Evolutionary conservation across 2,113 vertebrate genomes (phyloP), one percentile per base, ranked within the genome.

Genomic region (Eptesicus fuscus): DNA sequence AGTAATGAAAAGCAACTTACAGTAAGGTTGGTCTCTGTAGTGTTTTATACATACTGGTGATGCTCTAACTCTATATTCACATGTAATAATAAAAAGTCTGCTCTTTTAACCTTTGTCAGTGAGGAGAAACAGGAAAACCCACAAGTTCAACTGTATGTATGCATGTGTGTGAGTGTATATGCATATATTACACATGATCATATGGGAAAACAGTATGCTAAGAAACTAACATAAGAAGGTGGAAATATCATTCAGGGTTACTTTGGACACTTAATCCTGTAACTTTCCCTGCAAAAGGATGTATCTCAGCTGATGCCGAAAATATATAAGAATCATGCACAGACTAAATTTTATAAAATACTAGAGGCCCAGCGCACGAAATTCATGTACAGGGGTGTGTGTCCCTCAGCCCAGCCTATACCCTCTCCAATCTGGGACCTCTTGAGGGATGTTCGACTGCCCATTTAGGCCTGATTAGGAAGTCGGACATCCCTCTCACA

Each of bases 1-100:
- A 82, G 32, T 51, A 92, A 74, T 87, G 40, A 94, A 93, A 89
- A 77, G 67, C n/a, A 67, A 16, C 82, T 61, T 78, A 89, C 69
- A 37, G n/a, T 51, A 69, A 61, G 7, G 18, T 83, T 86, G 47
- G 11, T 16, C 59, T 94, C 30, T 78, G n/a, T 22, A 53, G 30
- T 44, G 5, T 79, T 84, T 83, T 56, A 61, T n/a, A 5, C 63
- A 71, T 56, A 30, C 9, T 53, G 7, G 6, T 35, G 71, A 40
- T 79, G 17, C n/a, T 73, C 42, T 28, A 79, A 73, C 20, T 63
- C 35, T 42, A 4, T 35, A 74, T 35, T 87, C 70, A 79, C 63
- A 42, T 59, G 1, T 32, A 56, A 9, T 79, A 84, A 61, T 35
- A 47, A 91, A 30, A 8, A 90, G 12, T 53, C 6, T 86, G 23